Evolutionary conservation across 2,797 vertebrate species (phyloP), one percentile per base, ranked within the genome.

Genomic region (Discoglossus pictus): DNA sequence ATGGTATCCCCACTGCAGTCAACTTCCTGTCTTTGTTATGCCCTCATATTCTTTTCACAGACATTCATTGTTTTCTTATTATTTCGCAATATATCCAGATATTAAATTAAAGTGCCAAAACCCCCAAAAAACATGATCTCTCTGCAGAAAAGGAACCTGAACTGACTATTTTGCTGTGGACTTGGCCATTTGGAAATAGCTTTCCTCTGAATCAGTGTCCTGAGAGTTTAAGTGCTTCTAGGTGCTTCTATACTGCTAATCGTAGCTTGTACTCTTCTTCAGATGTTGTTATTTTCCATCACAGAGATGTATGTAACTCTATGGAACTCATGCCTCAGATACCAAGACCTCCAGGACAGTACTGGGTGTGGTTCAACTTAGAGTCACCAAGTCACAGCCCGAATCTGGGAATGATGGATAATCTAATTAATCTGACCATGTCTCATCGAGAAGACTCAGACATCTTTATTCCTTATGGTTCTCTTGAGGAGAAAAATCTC

Each of bases 361-460:
- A 63, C 15, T 72, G 68, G 68, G 23, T 72, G 2, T 72, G 68
- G 68, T 72, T 72, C 43, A 65, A 52, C 36, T 11, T 72, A 46
- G 68, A 72, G 21, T 58, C 68, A n/a, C 61, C 68, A 40, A 58
- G 40, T 11, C 59, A 72, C 13, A 24, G 2, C 13, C 51, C 46
- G 21, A 72, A 65, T n/a, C 11, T 66, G 16, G 3, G 10, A 7
- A 15, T 62, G 2, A 58, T 72, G 52, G 53, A 72, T 24, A 66
- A 66, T n/a, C 53, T 72, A 20, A 55, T 72, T 23, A 72, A 72
- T 40, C 31, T 72, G 18, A 72, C 68, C 11, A 65, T 72, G 63
- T 43, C 68, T 21, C 66, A 59, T 36, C 23, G 62, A 34, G 59
- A 52, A 39, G 68, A 72, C 31, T 66, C 68, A 12, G 68, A 72